A percentile compares a stretch with the other conserved stretches of the same genome.
Conservation (phyloP, 2,797 vertebrate genomes). For the Silurus lanzhouensis region DNA sequence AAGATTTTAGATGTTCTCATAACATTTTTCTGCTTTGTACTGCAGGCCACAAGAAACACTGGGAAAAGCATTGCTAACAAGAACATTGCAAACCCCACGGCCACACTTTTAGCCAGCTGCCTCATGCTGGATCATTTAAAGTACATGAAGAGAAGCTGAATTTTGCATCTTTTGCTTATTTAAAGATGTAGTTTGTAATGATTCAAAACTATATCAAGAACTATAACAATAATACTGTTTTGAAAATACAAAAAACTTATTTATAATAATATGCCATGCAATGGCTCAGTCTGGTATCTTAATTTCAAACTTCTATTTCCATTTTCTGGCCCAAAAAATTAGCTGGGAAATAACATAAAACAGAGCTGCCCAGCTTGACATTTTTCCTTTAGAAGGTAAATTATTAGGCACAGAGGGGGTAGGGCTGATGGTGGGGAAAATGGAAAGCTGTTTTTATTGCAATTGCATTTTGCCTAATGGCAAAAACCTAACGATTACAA, state of each 20-base stretch:
- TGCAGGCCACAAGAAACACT: conserved; percentile 85
- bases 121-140: conserved; percentile 87
- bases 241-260: not conserved
- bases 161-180: not conserved
- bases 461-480: not conserved
- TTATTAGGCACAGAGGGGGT: not conserved
- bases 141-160: conserved; percentile 55
- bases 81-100: conserved; percentile 85
- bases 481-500: not conserved
- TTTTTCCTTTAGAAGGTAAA: not conserved
- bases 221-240: not conserved
- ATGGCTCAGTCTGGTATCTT: no score
- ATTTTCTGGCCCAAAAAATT: not conserved
- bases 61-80: conserved; percentile 84
- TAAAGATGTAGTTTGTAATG: conserved; percentile 3
- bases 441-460: not conserved
- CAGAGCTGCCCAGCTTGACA: not conserved
- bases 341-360: not conserved
- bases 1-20: not conserved
- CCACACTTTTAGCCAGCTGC: conserved; percentile 84
- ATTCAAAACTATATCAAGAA: not conserved
- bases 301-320: not conserved
- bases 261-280: not conserved
- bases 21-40: conserved; percentile 3
- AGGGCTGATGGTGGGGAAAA: not conserved